Percentiles rank a stretch among this genome's conserved stretches.
These are phyloP conservation scores for Pangasius krempfi DNA, from an alignment of 2,797 vertebrate genomes.

Conservation along the genomic window DNA sequence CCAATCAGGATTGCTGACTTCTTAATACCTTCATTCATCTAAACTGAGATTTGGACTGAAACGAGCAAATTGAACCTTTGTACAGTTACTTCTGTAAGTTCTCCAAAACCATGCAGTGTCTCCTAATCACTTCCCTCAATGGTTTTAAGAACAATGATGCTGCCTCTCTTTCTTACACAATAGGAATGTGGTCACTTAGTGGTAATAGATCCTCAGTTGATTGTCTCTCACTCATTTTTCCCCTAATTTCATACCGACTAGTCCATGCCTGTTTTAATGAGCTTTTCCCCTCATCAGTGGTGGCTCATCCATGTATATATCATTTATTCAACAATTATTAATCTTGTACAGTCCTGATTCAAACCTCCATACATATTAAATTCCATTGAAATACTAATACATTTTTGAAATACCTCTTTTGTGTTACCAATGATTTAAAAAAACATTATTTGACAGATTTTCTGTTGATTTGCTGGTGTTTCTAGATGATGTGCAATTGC, in stretches of 20 bases:
- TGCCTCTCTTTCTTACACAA: constrained; percentile 20
- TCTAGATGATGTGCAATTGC: neutral
- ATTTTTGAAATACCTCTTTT: neutral
- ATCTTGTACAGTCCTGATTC: neutral
- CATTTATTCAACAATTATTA: neutral
- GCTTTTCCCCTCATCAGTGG: constrained; percentile 1
- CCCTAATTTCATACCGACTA: constrained; percentile 16
- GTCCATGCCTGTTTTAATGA: constrained; percentile 7
- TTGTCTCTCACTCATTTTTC: constrained; percentile 28
- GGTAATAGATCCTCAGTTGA: no score
- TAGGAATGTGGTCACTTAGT: neutral
- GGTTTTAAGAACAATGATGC: neutral
- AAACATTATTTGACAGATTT: neutral
- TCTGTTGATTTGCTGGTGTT: neutral
- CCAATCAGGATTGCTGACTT: neutral
- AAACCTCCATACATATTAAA: neutral
- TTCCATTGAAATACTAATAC: neutral
- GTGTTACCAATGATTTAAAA: neutral
- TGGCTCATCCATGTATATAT: neutral
- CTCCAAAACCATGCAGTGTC: neutral
- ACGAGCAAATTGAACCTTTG: neutral
- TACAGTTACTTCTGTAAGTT: neutral
- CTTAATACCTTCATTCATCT: neutral
- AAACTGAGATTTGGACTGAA: neutral
- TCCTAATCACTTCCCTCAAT: neutral